Evolutionary conservation across 2,888 invertebrate species (phyloP).

Genomic region (Rhogogaster chlorosoma): DNA sequence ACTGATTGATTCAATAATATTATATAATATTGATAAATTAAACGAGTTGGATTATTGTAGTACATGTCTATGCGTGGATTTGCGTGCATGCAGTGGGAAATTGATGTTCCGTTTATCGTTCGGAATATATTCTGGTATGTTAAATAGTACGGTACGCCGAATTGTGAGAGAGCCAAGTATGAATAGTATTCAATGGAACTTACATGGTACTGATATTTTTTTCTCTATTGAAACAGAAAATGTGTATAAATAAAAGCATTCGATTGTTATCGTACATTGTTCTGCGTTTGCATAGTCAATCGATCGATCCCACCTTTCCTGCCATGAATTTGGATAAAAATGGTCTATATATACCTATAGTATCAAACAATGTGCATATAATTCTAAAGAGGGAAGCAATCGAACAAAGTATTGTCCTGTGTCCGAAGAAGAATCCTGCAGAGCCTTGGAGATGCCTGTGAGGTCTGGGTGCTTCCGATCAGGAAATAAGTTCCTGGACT

Average conservation of each 20-base stretch:
- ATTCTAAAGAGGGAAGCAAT: too few relatives aligned
- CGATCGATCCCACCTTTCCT: neutral
- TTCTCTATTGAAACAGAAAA: conserved; percentile 22
- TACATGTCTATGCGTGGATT: conserved; percentile 9
- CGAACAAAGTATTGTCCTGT: conserved; percentile 16
- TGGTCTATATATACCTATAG: too few relatives aligned
- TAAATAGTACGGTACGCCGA: neutral
- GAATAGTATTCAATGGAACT: conserved; percentile 6
- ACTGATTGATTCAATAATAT: conserved; percentile 7
- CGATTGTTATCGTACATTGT: conserved; percentile 46
- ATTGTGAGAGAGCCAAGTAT: conserved; percentile 11
- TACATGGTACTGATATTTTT: conserved; percentile 35
- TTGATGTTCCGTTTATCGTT: conserved; percentile 30
- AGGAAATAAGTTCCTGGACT: neutral
- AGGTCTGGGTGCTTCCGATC: neutral
- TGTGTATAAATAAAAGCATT: conserved; percentile 53
- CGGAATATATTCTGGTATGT: neutral
- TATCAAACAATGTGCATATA: too few relatives aligned
- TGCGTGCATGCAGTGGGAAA: neutral
- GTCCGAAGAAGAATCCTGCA: neutral
- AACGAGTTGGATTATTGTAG: neutral
- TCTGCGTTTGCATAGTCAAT: neutral
- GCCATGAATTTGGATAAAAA: conserved; percentile 19
- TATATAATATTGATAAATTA: neutral
- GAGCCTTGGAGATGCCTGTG: neutral